Conservation (phyloP, 2,797 vertebrate species). For the Cryptoprocta ferox region DNA sequence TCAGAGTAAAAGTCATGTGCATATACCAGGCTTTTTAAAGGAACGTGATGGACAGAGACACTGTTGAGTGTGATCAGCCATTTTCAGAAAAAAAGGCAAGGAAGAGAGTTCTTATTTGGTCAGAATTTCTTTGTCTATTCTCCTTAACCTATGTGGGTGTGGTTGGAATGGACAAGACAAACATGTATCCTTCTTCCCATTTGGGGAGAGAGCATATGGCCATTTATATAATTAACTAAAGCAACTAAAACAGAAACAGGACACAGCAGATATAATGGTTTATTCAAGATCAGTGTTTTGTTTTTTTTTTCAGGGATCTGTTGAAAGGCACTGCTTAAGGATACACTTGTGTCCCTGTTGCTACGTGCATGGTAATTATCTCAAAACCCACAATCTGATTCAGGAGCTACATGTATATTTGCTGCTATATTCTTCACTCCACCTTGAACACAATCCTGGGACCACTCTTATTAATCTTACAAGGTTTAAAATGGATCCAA, state of each 20-base stretch:
- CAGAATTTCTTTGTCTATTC: not conserved
- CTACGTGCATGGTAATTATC: not conserved
- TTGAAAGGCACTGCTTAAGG: conserved; percentile 7
- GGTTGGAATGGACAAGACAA: not conserved
- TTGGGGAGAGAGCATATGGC: not conserved
- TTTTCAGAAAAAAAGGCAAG: not conserved
- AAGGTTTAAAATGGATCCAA: not conserved
- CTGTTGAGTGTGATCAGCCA: not conserved
- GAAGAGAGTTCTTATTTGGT: not conserved
- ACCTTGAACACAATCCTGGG: not conserved
- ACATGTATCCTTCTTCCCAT: not conserved
- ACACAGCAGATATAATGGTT: not conserved
- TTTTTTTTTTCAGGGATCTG: not conserved
- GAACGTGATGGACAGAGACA: not conserved
- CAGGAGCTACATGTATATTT: not conserved
- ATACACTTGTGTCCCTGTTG: not conserved
- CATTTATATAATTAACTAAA: not conserved
- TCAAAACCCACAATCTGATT: not conserved
- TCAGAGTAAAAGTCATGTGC: not conserved
- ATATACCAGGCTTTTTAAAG: not conserved
- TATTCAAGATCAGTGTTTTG: not conserved
- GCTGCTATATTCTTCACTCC: not conserved
- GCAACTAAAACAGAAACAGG: not conserved
- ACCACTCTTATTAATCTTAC: not conserved
- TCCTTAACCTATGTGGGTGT: not conserved